Percentiles rank a stretch among this genome's conserved stretches.
phyloP scores from a whole-genome alignment of 1,140 invertebrate genomes.

The Zelostemma sp. region DNA sequence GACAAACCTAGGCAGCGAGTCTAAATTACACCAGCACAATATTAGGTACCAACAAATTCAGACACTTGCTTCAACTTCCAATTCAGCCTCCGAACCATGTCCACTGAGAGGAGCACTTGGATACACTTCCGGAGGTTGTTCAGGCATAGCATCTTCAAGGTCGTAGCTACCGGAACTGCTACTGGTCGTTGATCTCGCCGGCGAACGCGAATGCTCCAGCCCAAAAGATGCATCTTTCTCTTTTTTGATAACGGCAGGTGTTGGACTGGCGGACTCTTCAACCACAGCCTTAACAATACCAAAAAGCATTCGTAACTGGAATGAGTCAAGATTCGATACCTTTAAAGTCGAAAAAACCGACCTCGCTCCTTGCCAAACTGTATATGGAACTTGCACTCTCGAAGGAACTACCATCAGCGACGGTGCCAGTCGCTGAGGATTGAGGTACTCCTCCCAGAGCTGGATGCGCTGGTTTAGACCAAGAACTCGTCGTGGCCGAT shows the following conservation, averaged over 20 bases:
- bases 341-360: conserved; percentile 39
- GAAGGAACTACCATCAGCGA: conserved; percentile 81
- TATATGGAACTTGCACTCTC: conserved; percentile 85
- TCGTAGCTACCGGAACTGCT: conserved; percentile 73
- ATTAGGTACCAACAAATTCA: too few species aligned
- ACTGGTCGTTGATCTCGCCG: conserved; percentile 64
- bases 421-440: conserved; percentile 71
- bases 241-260: conserved; percentile 53
- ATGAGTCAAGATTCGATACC: background rate
- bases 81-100: conserved; percentile 54
- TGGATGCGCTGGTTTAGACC: conserved; percentile 60
- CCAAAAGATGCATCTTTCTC: conserved; percentile 54
- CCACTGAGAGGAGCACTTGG: conserved; percentile 48
- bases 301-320: background rate
- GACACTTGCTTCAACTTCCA: conserved; percentile 58
- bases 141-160: conserved; percentile 63
- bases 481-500: conserved; percentile 64
- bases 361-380: conserved; percentile 79
- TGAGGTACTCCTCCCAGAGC: conserved; percentile 62
- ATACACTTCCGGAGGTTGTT: conserved; percentile 50
- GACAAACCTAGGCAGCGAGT: too few species aligned
- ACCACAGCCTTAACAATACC: conserved; percentile 54
- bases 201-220: conserved; percentile 54
- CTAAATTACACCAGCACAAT: too few species aligned
- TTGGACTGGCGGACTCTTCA: conserved; percentile 62